Evolutionary conservation across 2,113 vertebrate genomes (phyloP).

Genomic region (Eulemur macaco): DNA sequence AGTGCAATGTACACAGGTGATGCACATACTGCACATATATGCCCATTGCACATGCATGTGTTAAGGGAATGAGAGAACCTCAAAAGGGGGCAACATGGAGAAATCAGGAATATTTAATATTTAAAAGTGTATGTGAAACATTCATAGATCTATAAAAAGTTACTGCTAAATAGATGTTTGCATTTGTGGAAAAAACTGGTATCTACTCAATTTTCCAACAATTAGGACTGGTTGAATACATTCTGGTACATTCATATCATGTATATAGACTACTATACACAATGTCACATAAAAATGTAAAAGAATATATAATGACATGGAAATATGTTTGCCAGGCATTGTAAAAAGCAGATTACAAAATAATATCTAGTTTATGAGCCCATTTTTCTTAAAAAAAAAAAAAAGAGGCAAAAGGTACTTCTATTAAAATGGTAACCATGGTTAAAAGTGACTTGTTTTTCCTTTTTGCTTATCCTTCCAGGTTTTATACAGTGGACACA

Average conservation of each 20-base stretch:
- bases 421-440: background rate
- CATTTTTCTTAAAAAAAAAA: background rate
- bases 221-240: background rate
- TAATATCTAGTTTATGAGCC: background rate
- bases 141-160: background rate
- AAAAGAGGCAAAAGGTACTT: background rate
- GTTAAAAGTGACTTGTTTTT: background rate
- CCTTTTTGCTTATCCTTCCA: background rate
- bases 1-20: fast-evolving
- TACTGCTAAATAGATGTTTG: background rate
- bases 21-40: too few relatives aligned
- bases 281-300: background rate
- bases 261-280: background rate
- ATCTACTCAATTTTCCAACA: background rate
- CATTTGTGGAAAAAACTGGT: background rate
- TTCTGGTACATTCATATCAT: background rate
- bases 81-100: background rate
- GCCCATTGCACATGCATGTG: background rate
- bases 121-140: background rate
- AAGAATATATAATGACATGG: background rate
- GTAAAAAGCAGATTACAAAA: background rate
- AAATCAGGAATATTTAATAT: background rate
- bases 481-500: background rate
- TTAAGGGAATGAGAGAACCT: background rate
- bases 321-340: background rate